phyloP scores from a whole-genome alignment of 2,113 vertebrate species.

The Phaethornis superciliosus region DNA sequence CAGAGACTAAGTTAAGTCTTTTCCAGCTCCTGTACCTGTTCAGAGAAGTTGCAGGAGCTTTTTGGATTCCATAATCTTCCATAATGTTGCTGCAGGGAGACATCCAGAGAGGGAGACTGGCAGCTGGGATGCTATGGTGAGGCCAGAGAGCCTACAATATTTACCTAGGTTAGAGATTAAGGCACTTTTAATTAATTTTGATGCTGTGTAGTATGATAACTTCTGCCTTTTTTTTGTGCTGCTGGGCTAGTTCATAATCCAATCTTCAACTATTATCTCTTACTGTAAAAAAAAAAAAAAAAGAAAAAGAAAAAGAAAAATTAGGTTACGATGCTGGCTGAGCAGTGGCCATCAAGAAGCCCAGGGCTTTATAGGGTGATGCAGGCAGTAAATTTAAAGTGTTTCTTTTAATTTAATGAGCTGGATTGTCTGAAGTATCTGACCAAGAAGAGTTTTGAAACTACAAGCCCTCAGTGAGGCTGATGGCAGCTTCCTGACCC shows the following conservation, averaged over 20 bases:
- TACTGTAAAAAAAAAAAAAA: not conserved
- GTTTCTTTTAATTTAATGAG: conserved; percentile 60
- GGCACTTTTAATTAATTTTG: conserved; percentile 67
- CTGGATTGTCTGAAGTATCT: conserved; percentile 40
- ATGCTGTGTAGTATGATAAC: conserved; percentile 28
- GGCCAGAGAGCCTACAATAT: conserved; percentile 52
- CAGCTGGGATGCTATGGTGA: conserved; percentile 55
- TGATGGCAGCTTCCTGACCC: not conserved
- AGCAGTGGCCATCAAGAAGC: not conserved
- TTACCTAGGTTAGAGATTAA: conserved; percentile 73
- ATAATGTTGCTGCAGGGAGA: not conserved
- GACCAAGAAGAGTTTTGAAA: not conserved
- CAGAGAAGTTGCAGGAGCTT: too few relatives aligned
- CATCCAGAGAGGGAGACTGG: conserved; percentile 62
- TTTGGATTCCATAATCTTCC: too few relatives aligned
- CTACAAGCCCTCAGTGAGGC: not conserved
- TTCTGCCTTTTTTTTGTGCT: conserved; percentile 38
- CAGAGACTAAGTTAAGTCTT: too few relatives aligned
- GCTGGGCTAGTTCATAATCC: conserved; percentile 32
- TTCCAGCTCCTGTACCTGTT: too few relatives aligned
- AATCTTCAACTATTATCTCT: conserved; percentile 45
- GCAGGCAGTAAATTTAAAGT: conserved; percentile 1
- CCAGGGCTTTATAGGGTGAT: not conserved
- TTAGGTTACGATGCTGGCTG: not conserved
- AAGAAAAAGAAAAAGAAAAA: not conserved